Base-by-base conservation (phyloP, 2,888 invertebrate species). In the Carterocephalus palaemon region DNA sequence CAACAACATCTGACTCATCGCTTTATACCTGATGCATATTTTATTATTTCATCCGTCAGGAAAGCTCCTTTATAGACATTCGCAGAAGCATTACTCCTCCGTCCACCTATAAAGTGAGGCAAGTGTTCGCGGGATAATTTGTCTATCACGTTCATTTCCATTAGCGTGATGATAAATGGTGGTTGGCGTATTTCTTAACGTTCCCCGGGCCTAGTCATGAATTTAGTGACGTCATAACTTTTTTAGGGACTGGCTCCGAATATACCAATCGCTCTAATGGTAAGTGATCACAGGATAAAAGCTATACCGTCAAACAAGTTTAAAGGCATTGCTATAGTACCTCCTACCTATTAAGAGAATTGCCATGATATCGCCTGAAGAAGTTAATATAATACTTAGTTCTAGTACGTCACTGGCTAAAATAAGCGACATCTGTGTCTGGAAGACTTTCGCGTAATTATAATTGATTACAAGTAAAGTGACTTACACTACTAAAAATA, bases 141-240 rank as follows among this genome's bases (percentile, higher is more conserved):
- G 20, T 33, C 26, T 16, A 26, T 17, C 8, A 12, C 33, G 17
- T 32, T 32, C 24, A 41, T 41, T 41, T 33, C 26, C 29, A 42
- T 42, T 19, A 26, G 15, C n/a, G 23, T 2, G 4, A 16, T 45
- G 22, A 37, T 36, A 23, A 45, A 24, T 24, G 46, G 24, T 47
- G 46, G 32, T 45, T 47, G 43, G 42, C 51, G 46, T 54, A 46
- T 48, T 45, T 15, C 10, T 16, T 33, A 15, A 29, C 13, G 16
- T 40, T 8, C 17, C 38, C 28, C 17, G 17, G 19, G 23, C 20
- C 15, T 20, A 34, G 16, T 20, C 33, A 20, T 42, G 26, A 33
- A 33, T 15, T 17, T 13, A 33, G 26, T 42, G 26, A 42, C 33
- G 42, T 42, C 34, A 32, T 8, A 10, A n/a, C 9, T 7, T 26